phyloP scores from a whole-genome alignment of 2,888 invertebrate genomes.

The Acrobasis repandana region DNA sequence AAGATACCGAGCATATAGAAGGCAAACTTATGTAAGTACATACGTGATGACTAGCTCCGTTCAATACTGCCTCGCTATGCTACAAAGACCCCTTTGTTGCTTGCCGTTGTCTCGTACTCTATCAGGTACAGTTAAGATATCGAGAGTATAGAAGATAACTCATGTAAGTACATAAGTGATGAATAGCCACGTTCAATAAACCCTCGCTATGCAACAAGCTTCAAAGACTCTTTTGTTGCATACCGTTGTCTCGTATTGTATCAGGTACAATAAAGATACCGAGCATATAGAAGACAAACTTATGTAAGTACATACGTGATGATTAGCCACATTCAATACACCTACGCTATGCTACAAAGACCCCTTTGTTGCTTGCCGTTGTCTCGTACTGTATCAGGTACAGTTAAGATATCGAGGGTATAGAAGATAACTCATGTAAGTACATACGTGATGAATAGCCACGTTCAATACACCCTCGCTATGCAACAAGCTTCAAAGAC shows the following conservation, averaged over 20 bases:
- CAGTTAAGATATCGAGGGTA: not conserved
- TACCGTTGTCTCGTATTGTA: conserved; percentile 17
- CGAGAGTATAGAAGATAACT: no score
- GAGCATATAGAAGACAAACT: not conserved
- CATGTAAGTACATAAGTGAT: no score
- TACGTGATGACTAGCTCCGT: conserved; percentile 27
- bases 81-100: conserved; percentile 16
- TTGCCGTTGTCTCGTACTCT: conserved; percentile 17
- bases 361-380: conserved; percentile 19
- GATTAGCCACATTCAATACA: conserved; percentile 28
- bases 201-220: conserved; percentile 1
- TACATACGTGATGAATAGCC: conserved; percentile 22
- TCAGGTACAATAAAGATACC: conserved; percentile 8
- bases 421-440: no score
- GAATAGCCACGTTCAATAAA: conserved; percentile 28
- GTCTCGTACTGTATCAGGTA: conserved; percentile 17
- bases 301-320: not conserved
- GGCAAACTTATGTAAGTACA: not conserved
- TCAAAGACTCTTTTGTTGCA: conserved; percentile 14
- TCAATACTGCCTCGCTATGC: conserved; percentile 14
- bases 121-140: conserved; percentile 8
- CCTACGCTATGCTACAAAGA: conserved; percentile 6
- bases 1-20: not conserved
- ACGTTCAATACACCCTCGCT: conserved; percentile 21
- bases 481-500: conserved; percentile 3